A percentile compares a stretch with the other conserved stretches of the same genome.
Conservation (phyloP, 2,888 invertebrate species). For the Scaeva pyrastri region DNA sequence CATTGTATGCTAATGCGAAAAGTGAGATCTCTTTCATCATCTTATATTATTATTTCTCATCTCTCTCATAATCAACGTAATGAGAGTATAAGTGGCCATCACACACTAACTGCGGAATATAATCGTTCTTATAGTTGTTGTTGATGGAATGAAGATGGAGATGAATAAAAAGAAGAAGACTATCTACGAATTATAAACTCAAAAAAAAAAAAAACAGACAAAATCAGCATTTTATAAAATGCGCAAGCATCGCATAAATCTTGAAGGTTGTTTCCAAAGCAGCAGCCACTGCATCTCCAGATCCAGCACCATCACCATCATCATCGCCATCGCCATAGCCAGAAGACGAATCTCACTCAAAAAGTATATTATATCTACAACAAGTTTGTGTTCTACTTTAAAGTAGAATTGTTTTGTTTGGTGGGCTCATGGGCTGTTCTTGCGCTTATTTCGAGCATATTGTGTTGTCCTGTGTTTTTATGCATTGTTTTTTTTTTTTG, state of each 20-base stretch:
- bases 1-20: conserved; percentile 70
- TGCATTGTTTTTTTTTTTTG: conserved; percentile 60
- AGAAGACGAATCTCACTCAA: conserved; percentile 29
- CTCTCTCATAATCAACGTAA: conserved; percentile 70
- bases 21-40: conserved; percentile 67
- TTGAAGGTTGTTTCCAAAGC: conserved; percentile 62
- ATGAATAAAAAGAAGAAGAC: neutral
- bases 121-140: conserved; percentile 26
- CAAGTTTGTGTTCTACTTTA: conserved; percentile 70
- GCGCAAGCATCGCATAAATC: conserved; percentile 75
- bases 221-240: conserved; percentile 66
- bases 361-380: conserved; percentile 44
- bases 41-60: conserved; percentile 63
- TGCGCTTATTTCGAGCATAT: conserved; percentile 34
- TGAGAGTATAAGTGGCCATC: conserved; percentile 75
- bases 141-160: neutral
- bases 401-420: conserved; percentile 60
- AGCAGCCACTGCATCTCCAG: conserved; percentile 11
- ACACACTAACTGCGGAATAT: conserved; percentile 66
- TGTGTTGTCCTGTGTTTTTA: conserved; percentile 48
- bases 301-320: no score
- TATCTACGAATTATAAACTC: neutral
- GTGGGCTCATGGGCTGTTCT: conserved; percentile 28
- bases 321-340: conserved; percentile 8
- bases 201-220: conserved; percentile 15